These are phyloP conservation scores for Eilema caniola DNA, from an alignment of 2,888 invertebrate species.

Conservation along the genomic window DNA sequence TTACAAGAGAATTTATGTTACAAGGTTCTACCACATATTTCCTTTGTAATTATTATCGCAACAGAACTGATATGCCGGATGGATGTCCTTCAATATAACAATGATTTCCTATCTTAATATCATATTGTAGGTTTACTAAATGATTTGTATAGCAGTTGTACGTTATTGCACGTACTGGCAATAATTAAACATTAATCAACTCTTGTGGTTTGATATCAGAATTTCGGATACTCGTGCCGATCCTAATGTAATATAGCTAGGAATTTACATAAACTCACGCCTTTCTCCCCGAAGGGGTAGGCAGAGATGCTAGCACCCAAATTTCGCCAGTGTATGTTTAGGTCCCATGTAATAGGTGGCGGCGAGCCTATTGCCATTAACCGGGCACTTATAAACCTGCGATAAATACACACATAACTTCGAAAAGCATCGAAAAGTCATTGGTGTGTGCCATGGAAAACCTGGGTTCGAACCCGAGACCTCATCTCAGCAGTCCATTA, in stretches of 20 bases:
- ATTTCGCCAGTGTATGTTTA: too few relatives aligned
- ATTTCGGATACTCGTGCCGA: conserved; percentile 6
- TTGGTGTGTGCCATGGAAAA: too few relatives aligned
- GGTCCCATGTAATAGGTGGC: too few relatives aligned
- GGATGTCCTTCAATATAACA: conserved; percentile 10
- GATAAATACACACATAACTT: too few relatives aligned
- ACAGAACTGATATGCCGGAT: conserved; percentile 10
- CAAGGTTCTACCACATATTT: not conserved
- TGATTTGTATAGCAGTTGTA: conserved; percentile 1
- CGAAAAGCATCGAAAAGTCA: too few relatives aligned
- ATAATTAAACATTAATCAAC: conserved; percentile 48
- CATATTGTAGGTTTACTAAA: conserved; percentile 11
- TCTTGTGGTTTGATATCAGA: conserved; percentile 21
- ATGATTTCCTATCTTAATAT: conserved; percentile 11
- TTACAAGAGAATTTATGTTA: not conserved
- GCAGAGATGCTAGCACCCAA: too few relatives aligned
- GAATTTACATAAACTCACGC: too few relatives aligned
- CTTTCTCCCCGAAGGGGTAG: too few relatives aligned
- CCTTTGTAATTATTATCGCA: conserved; percentile 19
- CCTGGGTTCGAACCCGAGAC: too few relatives aligned
- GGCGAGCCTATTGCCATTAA: too few relatives aligned
- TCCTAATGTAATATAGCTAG: not conserved
- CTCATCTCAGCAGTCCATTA: too few relatives aligned
- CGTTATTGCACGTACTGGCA: conserved; percentile 11
- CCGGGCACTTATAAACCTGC: too few relatives aligned